These are phyloP conservation scores for Caenorhabditis imperialis DNA, from an alignment of 2,888 invertebrate species.

Conservation along the genomic window DNA sequence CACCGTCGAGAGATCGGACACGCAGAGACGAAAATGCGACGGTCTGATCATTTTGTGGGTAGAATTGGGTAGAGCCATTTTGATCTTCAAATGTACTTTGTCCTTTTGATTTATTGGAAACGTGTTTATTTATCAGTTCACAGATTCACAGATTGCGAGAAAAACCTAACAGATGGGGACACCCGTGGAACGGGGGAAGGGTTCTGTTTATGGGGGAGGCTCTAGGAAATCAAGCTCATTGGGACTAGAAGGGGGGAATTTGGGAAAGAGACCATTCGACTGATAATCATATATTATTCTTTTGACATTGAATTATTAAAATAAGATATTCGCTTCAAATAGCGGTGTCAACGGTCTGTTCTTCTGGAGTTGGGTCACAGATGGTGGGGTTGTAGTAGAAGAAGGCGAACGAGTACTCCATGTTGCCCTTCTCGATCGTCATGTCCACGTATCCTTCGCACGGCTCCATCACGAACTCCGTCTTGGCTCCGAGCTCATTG, in stretches of 20 bases:
- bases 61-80: constrained; percentile 29
- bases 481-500: constrained; percentile 52
- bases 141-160: neutral
- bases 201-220: neutral
- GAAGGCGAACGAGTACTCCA: constrained; percentile 75
- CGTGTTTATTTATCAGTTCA: no score
- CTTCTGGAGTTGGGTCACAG: constrained; percentile 64
- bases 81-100: no score
- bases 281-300: no score
- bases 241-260: no score
- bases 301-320: no score
- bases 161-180: constrained; percentile 6
- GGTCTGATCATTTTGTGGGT: constrained; percentile 13
- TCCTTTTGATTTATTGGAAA: no score
- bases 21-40: constrained; percentile 12
- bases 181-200: neutral
- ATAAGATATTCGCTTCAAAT: no score
- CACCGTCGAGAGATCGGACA: constrained; percentile 9
- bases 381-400: constrained; percentile 75
- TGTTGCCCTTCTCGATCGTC: constrained; percentile 66
- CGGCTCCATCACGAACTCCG: constrained; percentile 61
- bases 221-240: neutral
- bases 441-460: constrained; percentile 70
- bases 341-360: no score
- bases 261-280: constrained; percentile 3